Evolutionary conservation across 2,113 vertebrate genomes (phyloP).

Genomic region (Zosterops pallidus): DNA sequence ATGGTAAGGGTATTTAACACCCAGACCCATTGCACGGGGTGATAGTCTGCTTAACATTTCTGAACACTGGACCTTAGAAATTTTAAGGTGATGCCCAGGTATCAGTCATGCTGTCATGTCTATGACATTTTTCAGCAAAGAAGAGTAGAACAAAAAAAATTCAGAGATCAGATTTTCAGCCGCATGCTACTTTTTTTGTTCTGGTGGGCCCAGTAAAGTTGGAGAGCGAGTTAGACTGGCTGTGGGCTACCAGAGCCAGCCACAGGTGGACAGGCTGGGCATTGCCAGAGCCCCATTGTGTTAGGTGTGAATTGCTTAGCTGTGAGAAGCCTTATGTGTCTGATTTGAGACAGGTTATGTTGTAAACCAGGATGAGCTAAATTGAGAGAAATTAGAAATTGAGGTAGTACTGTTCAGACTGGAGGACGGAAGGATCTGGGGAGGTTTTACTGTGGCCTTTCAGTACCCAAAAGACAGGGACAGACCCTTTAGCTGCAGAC

Average conservation of each 20-base stretch:
- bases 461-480: not conserved
- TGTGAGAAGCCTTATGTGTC: not conserved
- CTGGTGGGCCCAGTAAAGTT: not conserved
- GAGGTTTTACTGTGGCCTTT: not conserved
- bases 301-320: not conserved
- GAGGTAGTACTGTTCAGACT: not conserved
- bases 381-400: not conserved
- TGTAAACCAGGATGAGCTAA: not conserved
- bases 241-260: not conserved
- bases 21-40: not conserved
- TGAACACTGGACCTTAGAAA: not conserved
- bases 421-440: not conserved
- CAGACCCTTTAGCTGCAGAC: not conserved
- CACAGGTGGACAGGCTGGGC: not conserved
- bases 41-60: not conserved
- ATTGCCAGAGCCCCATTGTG: not conserved
- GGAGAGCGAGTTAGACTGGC: not conserved
- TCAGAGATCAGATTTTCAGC: not conserved
- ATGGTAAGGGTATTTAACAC: not conserved
- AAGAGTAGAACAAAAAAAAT: not conserved
- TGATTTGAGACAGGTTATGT: not conserved
- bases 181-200: not conserved
- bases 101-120: not conserved
- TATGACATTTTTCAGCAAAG: not conserved
- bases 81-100: not conserved